A percentile compares a stretch with the other conserved stretches of the same genome.
Evolutionary conservation across 1,140 invertebrate genomes (phyloP).

Genomic region (Drosophila tropicalis): DNA sequence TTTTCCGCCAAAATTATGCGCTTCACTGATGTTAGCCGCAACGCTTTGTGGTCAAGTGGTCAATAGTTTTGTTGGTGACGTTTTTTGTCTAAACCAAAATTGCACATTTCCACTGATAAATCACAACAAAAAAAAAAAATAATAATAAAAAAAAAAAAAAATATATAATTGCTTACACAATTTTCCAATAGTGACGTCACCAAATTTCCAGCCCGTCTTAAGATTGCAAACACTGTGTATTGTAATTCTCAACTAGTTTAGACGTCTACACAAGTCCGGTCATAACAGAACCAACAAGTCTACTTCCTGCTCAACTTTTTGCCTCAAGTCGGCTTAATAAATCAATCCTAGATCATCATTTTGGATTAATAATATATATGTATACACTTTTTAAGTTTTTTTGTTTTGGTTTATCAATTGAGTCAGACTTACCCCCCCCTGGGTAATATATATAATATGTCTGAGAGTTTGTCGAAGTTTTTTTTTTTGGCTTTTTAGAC

Average conservation of each 20-base stretch:
- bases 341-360: not conserved
- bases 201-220: not conserved
- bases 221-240: too few relatives aligned
- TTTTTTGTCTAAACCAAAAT: conserved; percentile 28
- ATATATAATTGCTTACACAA: conserved; percentile 1
- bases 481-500: not conserved
- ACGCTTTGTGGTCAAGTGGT: conserved; percentile 5
- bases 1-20: conserved; percentile 76
- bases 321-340: too few relatives aligned
- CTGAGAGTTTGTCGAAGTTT: not conserved
- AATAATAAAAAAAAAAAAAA: not conserved
- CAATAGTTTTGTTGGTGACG: conserved; percentile 41
- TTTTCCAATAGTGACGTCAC: conserved; percentile 2
- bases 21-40: conserved; percentile 55
- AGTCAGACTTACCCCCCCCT: not conserved
- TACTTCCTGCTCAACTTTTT: too few relatives aligned
- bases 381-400: not conserved
- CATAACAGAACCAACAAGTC: too few relatives aligned
- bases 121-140: not conserved
- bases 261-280: too few relatives aligned
- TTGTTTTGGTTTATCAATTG: not conserved
- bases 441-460: not conserved
- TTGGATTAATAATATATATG: not conserved
- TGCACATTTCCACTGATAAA: conserved; percentile 32
- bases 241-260: too few relatives aligned